phyloP scores from a whole-genome alignment of 2,113 vertebrate species.

The Pheucticus melanocephalus region DNA sequence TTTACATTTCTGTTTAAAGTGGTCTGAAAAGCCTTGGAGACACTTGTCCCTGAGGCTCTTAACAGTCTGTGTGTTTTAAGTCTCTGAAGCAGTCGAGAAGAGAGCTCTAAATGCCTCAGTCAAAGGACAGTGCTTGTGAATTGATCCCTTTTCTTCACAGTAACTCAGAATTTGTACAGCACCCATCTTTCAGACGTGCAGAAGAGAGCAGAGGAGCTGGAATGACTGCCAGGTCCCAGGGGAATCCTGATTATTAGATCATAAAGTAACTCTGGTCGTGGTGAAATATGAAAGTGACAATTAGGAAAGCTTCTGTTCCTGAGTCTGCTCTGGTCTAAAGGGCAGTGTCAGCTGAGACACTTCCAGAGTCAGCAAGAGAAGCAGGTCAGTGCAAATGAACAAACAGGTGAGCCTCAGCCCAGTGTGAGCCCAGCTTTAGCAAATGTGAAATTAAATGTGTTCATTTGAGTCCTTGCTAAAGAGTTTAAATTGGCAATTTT shows the following conservation, averaged over 20 bases:
- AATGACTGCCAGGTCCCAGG: neutral
- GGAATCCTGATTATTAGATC: neutral
- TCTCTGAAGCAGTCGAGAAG: neutral
- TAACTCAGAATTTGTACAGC: neutral
- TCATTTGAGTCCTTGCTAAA: neutral
- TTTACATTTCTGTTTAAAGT: slow-evolving; percentile 18
- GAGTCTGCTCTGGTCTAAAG: neutral
- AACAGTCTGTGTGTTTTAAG: neutral
- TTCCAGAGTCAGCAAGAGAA: neutral
- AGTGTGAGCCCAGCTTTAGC: neutral
- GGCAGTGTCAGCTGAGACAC: neutral
- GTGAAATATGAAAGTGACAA: neutral
- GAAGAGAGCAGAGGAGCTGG: neutral
- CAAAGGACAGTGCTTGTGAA: neutral
- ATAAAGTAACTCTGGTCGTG: neutral
- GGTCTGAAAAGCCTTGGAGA: neutral
- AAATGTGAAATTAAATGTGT: neutral
- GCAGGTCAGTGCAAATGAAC: neutral
- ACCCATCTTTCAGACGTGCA: neutral
- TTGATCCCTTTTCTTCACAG: neutral
- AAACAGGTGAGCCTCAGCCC: neutral
- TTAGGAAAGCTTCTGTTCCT: neutral
- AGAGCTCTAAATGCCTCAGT: neutral
- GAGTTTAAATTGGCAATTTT: neutral
- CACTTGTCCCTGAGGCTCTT: neutral